Conservation (phyloP, 2,888 invertebrate species). For the Drosophila prolongata region DNA sequence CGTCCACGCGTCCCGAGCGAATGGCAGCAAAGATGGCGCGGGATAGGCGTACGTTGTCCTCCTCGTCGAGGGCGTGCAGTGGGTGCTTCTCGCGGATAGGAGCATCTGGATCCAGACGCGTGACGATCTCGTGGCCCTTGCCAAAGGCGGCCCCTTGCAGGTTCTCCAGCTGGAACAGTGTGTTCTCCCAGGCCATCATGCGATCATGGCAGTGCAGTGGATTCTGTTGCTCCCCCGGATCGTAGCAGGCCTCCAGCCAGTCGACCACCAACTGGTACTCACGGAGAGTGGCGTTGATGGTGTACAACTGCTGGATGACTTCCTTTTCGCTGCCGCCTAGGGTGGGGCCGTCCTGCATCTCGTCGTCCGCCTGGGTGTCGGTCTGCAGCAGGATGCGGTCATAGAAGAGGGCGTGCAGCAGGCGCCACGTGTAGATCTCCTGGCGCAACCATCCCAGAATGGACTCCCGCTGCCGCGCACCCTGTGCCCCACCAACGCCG, state of each 20-base stretch:
- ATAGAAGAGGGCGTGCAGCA: slow-evolving; percentile 92
- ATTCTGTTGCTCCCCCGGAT: slow-evolving; percentile 85
- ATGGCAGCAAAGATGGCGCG: slow-evolving; percentile 89
- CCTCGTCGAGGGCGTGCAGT: slow-evolving; percentile 93
- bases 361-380: slow-evolving; percentile 72
- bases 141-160: slow-evolving; percentile 86
- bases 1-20: slow-evolving; percentile 93
- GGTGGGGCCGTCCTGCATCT: slow-evolving; percentile 82
- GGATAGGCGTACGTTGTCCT: slow-evolving; percentile 89
- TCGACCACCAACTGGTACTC: slow-evolving; percentile 94
- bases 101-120: slow-evolving; percentile 95
- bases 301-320: slow-evolving; percentile 83
- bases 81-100: slow-evolving; percentile 91
- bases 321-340: slow-evolving; percentile 86
- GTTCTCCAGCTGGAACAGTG: slow-evolving; percentile 89
- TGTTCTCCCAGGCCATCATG: slow-evolving; percentile 96
- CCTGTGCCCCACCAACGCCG: slow-evolving; percentile 43
- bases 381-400: slow-evolving; percentile 88
- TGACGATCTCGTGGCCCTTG: slow-evolving; percentile 87
- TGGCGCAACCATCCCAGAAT: slow-evolving; percentile 88
- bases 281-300: slow-evolving; percentile 86
- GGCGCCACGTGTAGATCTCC: slow-evolving; percentile 95
- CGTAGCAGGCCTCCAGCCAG: slow-evolving; percentile 94
- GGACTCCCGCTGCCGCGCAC: slow-evolving; percentile 39
- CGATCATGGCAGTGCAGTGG: slow-evolving; percentile 90